Evolutionary conservation across 2,888 invertebrate species (phyloP).

Genomic region (Petrophora chlorosata): DNA sequence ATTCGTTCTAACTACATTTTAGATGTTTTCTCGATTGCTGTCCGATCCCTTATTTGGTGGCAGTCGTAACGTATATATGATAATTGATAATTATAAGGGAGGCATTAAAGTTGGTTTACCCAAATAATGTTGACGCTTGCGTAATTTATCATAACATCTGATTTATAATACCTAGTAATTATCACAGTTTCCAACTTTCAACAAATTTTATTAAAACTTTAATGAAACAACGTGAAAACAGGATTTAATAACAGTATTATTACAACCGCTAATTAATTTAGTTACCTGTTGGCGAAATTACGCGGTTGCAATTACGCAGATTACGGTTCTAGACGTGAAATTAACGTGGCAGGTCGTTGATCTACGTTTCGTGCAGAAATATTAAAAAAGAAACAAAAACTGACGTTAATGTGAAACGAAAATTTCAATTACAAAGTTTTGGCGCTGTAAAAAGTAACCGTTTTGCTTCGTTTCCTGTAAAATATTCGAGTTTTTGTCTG

Average conservation of each 20-base stretch:
- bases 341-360: constrained; percentile 15
- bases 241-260: constrained; percentile 17
- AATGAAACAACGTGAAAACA: constrained; percentile 21
- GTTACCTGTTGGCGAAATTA: constrained; percentile 20
- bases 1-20: too few species aligned
- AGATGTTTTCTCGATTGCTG: too few species aligned
- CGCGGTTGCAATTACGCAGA: constrained; percentile 23
- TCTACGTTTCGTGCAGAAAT: constrained; percentile 5
- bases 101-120: too few species aligned
- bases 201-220: constrained; percentile 2
- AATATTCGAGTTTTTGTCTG: neutral
- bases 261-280: constrained; percentile 14
- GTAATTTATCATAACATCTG: neutral
- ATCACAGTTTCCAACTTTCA: constrained; percentile 1
- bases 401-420: constrained; percentile 8
- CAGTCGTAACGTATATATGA: too few species aligned
- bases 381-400: constrained; percentile 5
- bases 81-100: too few species aligned
- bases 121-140: too few species aligned
- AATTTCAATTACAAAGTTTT: constrained; percentile 11
- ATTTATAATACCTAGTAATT: neutral
- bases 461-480: neutral
- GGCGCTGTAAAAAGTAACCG: neutral
- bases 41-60: too few species aligned
- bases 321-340: constrained; percentile 24